phyloP scores from a whole-genome alignment of 2,113 vertebrate genomes.

The Rattus rattus region DNA sequence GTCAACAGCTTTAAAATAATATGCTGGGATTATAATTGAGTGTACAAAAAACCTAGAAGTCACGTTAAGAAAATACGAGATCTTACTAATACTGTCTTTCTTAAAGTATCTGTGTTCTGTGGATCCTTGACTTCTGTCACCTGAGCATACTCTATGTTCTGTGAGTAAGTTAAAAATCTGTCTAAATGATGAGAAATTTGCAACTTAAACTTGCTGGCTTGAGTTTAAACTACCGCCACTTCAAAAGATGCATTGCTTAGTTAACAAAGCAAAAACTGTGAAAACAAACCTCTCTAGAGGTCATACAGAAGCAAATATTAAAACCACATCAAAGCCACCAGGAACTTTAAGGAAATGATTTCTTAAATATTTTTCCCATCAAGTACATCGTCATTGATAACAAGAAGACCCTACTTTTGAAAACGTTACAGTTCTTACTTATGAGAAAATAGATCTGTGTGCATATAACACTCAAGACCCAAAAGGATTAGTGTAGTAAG shows the following conservation, averaged over 20 bases:
- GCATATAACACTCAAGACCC: background rate
- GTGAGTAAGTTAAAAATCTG: background rate
- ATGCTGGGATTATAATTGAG: background rate
- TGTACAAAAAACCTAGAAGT: background rate
- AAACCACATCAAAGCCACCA: background rate
- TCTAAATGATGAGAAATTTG: background rate
- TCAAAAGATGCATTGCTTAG: background rate
- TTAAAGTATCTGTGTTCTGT: background rate
- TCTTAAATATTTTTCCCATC: background rate
- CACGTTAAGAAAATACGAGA: background rate
- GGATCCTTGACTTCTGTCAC: background rate
- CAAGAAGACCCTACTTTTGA: background rate
- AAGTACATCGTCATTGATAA: background rate
- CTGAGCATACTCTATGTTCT: background rate
- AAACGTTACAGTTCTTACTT: background rate
- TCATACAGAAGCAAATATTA: conserved; percentile 19
- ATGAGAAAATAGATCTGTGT: background rate
- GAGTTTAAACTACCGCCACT: background rate
- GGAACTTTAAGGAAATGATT: background rate
- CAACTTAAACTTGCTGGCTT: background rate
- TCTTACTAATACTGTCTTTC: background rate
- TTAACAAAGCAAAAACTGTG: background rate
- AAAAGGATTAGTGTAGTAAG: background rate
- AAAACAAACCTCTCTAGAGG: background rate
- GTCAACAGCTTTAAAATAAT: background rate